Percentiles rank a stretch among this genome's conserved stretches.
These are phyloP conservation scores for Epistrophe eligans DNA, from an alignment of 2,888 invertebrate genomes.

Conservation along the genomic window DNA sequence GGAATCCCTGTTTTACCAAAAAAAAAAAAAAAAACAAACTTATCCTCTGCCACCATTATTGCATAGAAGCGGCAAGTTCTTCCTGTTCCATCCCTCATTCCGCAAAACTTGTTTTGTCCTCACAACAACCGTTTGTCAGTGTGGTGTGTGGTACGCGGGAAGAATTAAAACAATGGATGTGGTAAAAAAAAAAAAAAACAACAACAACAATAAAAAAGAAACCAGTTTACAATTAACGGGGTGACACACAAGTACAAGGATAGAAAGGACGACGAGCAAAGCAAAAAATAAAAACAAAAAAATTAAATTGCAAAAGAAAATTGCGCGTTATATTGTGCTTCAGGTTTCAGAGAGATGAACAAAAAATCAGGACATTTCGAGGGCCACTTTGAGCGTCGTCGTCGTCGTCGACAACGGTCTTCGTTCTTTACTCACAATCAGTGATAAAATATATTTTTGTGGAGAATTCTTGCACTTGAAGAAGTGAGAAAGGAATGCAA, in stretches of 20 bases:
- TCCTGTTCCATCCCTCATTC: not conserved
- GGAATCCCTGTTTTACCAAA: conserved; percentile 15
- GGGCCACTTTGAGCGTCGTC: conserved; percentile 62
- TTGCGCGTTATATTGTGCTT: conserved; percentile 61
- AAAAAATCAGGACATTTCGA: conserved; percentile 65
- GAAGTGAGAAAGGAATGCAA: not conserved
- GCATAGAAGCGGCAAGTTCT: conserved; percentile 25
- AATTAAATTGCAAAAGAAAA: conserved; percentile 50
- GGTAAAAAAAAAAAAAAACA: conserved; percentile 17
- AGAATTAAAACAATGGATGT: conserved; percentile 51
- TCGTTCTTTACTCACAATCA: not conserved
- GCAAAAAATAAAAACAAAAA: conserved; percentile 6
- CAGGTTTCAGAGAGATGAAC: conserved; percentile 19
- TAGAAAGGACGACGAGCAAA: conserved; percentile 44
- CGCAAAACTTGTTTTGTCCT: not conserved
- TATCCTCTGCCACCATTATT: conserved; percentile 45
- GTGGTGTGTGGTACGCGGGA: conserved; percentile 43
- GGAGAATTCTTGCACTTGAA: not conserved
- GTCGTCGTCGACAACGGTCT: not conserved
- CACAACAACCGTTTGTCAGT: conserved; percentile 20
- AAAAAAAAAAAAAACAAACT: conserved; percentile 32
- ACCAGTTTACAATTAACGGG: conserved; percentile 67
- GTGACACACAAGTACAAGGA: conserved; percentile 67
- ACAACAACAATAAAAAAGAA: conserved; percentile 16
- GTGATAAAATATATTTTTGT: conserved; percentile 1